These are phyloP conservation scores for Paracentrotus lividus DNA, from an alignment of 53 echinoderm and acorn worm genomes.

Conservation along the genomic window DNA sequence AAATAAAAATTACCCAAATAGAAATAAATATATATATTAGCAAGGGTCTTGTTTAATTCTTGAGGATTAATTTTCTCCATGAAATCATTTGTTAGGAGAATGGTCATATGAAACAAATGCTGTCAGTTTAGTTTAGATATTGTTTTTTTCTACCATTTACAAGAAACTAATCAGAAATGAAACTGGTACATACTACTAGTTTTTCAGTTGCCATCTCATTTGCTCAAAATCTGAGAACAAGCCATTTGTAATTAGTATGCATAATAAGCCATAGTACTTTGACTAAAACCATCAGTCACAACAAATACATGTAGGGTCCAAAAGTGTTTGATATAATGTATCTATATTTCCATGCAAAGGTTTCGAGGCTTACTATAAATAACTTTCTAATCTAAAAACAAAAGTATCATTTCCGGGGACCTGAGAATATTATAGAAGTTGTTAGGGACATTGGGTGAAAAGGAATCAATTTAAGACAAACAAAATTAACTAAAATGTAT, in stretches of 20 bases:
- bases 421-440: neutral
- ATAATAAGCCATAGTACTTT: neutral
- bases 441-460: neutral
- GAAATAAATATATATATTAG: too few species aligned
- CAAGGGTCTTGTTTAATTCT: too few species aligned
- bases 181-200: neutral
- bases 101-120: neutral
- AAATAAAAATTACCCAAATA: too few species aligned
- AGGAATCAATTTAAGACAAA: neutral
- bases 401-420: neutral
- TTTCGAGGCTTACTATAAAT: neutral
- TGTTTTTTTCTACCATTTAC: neutral
- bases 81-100: neutral
- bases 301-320: neutral
- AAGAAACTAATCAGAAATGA: neutral
- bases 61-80: neutral
- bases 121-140: neutral
- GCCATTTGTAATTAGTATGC: neutral
- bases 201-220: neutral
- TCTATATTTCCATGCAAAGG: conserved; percentile 6
- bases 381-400: neutral
- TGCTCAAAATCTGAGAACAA: neutral
- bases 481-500: neutral
- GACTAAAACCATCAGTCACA: neutral
- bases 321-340: too few species aligned